phyloP scores from a whole-genome alignment of 2,113 vertebrate species.

The Carollia perspicillata region DNA sequence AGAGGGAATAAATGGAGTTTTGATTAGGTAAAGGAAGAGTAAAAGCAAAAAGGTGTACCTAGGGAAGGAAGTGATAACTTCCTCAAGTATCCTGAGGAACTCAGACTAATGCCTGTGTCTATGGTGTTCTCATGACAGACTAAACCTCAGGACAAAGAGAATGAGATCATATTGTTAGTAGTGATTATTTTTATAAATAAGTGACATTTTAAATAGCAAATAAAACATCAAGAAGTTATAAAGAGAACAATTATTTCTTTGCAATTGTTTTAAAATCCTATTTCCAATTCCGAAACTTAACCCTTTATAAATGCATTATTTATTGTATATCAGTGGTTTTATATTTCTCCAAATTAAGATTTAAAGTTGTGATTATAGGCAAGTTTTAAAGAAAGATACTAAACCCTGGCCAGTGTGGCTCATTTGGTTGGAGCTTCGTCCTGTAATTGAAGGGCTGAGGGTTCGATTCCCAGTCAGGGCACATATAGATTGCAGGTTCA shows the following conservation, averaged over 20 bases:
- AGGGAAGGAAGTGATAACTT: background rate
- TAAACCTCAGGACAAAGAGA: background rate
- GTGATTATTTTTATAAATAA: background rate
- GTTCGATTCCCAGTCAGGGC: too few relatives aligned
- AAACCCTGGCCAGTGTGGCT: background rate
- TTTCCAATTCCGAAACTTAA: background rate
- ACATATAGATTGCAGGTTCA: too few relatives aligned
- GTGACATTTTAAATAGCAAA: background rate
- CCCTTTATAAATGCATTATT: background rate
- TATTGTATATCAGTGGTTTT: background rate
- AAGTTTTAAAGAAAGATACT: background rate
- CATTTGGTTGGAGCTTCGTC: too few relatives aligned
- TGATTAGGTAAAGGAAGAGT: background rate
- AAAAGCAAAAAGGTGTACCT: background rate
- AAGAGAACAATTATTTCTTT: background rate
- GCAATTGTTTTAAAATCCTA: background rate
- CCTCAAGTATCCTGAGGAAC: background rate
- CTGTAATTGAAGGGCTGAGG: too few relatives aligned
- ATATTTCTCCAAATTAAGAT: background rate
- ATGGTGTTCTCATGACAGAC: background rate
- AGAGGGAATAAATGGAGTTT: background rate
- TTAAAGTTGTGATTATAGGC: slow-evolving; percentile 1
- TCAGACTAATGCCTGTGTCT: background rate
- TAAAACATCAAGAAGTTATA: background rate
- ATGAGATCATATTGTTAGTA: background rate